These are phyloP conservation scores for Nycticryphes semicollaris DNA, from an alignment of 2,113 vertebrate genomes.

Conservation along the genomic window DNA sequence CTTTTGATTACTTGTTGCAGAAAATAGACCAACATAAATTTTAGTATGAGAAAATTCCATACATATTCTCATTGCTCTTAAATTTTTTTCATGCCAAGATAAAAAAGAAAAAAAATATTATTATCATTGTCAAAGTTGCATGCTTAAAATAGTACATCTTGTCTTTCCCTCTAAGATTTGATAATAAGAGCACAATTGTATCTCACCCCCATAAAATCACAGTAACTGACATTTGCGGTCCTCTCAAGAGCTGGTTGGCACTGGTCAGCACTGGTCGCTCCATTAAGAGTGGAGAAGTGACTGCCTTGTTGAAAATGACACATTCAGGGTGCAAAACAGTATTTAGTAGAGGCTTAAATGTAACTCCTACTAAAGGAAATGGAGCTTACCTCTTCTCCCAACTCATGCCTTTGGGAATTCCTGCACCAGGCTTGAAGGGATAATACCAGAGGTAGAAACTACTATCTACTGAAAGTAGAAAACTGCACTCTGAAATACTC, in stretches of 20 bases:
- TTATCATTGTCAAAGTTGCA: neutral
- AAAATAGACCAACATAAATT: slow-evolving; percentile 3
- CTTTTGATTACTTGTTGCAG: neutral
- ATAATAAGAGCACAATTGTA: neutral
- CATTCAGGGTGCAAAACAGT: neutral
- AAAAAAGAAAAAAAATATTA: neutral
- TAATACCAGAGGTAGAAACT: neutral
- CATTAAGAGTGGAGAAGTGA: neutral
- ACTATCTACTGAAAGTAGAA: neutral
- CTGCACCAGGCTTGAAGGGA: neutral
- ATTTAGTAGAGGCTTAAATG: neutral
- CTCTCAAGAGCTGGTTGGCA: neutral
- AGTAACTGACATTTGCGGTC: neutral
- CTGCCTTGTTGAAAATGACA: neutral
- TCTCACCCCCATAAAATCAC: neutral
- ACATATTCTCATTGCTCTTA: neutral
- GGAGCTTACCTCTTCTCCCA: neutral
- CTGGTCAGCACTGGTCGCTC: neutral
- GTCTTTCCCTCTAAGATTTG: neutral
- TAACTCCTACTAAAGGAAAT: neutral
- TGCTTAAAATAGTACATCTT: neutral
- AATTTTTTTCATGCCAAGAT: neutral
- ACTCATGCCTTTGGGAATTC: neutral
- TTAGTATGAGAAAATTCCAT: neutral
- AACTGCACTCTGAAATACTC: neutral